Percentiles rank a stretch among this genome's conserved stretches.
Conservation (phyloP, 2,797 vertebrate genomes). For the Anas bahamensis region DNA sequence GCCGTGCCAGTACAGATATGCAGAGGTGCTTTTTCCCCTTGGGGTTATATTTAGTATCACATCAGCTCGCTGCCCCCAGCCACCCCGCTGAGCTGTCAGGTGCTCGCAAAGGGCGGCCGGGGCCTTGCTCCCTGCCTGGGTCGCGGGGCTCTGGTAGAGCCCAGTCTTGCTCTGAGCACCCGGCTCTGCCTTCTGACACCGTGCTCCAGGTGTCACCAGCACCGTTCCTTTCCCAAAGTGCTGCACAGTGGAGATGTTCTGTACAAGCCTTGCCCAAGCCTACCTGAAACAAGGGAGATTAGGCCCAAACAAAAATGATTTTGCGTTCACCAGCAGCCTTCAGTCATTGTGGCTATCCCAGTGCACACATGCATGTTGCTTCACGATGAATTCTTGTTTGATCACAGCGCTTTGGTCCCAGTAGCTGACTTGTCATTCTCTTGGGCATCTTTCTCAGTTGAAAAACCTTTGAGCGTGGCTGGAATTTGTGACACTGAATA, state of each 20-base stretch:
- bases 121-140: neutral
- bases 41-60: neutral
- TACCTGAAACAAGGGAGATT: neutral
- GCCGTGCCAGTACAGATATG: neutral
- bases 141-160: neutral
- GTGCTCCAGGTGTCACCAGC: neutral
- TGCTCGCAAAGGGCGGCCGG: neutral
- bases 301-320: neutral
- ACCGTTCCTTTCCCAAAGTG: fast-evolving
- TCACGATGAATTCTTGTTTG: neutral
- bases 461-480: neutral
- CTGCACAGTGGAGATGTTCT: neutral
- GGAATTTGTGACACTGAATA: neutral
- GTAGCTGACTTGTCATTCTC: neutral
- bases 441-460: neutral
- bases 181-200: no score
- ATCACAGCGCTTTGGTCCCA: neutral
- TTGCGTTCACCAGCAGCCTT: fast-evolving
- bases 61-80: neutral
- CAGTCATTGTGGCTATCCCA: neutral
- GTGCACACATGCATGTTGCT: neutral
- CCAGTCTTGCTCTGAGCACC: neutral
- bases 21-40: neutral
- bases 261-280: neutral
- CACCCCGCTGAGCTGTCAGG: neutral